phyloP scores from a whole-genome alignment of 2,113 vertebrate genomes.

The Sclerurus mexicanus region DNA sequence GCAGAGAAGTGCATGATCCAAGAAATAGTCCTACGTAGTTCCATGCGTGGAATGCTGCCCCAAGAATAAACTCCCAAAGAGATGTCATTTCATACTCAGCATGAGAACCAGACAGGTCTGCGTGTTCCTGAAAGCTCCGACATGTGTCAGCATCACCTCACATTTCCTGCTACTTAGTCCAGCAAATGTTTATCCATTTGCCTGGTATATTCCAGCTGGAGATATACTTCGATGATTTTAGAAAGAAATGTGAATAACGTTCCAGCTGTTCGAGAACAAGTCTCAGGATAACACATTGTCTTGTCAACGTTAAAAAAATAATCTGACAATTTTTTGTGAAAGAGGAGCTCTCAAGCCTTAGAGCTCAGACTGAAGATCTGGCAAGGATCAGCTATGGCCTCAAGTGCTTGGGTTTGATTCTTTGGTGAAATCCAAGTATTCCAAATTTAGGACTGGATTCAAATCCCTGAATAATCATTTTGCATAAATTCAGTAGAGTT shows the following conservation, averaged over 20 bases:
- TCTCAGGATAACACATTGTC: not conserved
- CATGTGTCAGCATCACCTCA: rapidly evolving
- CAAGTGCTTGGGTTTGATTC: not conserved
- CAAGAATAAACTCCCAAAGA: not conserved
- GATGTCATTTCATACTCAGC: rapidly evolving
- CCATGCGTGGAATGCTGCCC: not conserved
- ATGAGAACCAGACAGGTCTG: not conserved
- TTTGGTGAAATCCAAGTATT: not conserved
- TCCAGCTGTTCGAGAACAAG: not conserved
- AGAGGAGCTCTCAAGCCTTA: not conserved
- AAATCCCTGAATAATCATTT: not conserved
- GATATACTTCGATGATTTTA: not conserved
- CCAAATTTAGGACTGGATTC: not conserved
- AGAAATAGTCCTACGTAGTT: not conserved
- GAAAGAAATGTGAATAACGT: not conserved
- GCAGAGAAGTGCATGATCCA: not conserved
- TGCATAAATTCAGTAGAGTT: not conserved
- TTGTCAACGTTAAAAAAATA: not conserved
- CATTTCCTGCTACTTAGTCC: not conserved
- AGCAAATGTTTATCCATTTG: not conserved
- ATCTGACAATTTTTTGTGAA: not conserved
- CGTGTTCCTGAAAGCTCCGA: not conserved
- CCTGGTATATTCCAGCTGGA: not conserved
- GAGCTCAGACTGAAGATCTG: not conserved
- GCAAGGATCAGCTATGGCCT: not conserved